Evolutionary conservation across 92 coral and sea anemone genomes (phyloP), one percentile per base, ranked within the genome.

Genomic region (Paragorgia papillata): DNA sequence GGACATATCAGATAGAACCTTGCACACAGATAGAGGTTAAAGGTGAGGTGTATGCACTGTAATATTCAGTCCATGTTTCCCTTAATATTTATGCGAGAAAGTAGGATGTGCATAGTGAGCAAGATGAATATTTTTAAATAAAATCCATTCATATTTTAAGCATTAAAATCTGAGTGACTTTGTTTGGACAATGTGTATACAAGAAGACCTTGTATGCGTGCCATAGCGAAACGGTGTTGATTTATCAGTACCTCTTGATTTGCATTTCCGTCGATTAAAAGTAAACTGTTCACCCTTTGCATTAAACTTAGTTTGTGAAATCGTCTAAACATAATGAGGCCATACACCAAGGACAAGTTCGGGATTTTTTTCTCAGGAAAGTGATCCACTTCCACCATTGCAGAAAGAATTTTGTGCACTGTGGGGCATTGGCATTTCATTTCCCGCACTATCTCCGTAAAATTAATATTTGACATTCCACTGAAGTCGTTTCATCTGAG

Each of bases 371-470:
- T 71, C 8, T 81, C 85, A 29, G 15, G 53, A 12, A 49, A 31
- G 43, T 35, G 59, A 55, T 76, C 82, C 19, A 83, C 21, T 57
- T 75, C 69, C 7, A 83, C 1, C 87, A 83, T 75, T 8, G 48
- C 14, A 7, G 75, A 64, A 22, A 83, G 73, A 7, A 83, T 43
- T 15, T 2, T 40, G 28, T 74, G 75, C 9, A 83, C 87, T 15
- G 78, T 83, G 1, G 78, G 87, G 32, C 82, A 83, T 39, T n/a
- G n/a, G n/a, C n/a, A n/a, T n/a, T 25, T 39, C 86, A 83, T 83
- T 43, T 83, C 86, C 35, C 51, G 35, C 50, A 75, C 10, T 31
- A 83, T 39, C 77, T 83, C 66, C 40, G 56, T 61, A 67, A 83
- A 83, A 29, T 53, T 64, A 9, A 75, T 30, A 0, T 15, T 55